Evolutionary conservation across 2,113 vertebrate species (phyloP), one percentile per base, ranked within the genome.

Genomic region (Merops nubicus): DNA sequence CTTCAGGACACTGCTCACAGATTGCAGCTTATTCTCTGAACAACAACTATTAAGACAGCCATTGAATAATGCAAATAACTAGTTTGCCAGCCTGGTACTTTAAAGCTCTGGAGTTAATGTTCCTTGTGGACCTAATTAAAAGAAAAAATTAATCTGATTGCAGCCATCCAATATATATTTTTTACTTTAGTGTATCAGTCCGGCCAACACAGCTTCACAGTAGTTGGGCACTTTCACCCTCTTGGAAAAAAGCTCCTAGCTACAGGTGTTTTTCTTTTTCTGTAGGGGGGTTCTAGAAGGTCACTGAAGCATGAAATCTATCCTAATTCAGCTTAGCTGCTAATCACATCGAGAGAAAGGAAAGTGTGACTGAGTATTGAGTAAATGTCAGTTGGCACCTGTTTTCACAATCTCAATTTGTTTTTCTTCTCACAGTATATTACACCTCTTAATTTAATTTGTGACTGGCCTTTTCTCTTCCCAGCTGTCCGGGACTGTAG

Each of bases 321-420:
- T 83, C 96, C 93, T 97, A 96, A 97, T 91, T 92, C 88, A 68
- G 96, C 68, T 96, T 96, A 97, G 95, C 94, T 93, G 93, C 95
- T 98, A 97, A 97, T 98, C 95, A 95, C 79, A 89, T 63, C 88
- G 72, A 94, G 90, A 98, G 94, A 97, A 95, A 96, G 75, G 97
- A 94, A 97, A 96, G 95, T 95, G 88, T 95, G 96, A 94, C 96
- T 96, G 94, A 96, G 85, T 85, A 90, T 85, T 89, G 91, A 85
- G 89, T 96, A 97, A 96, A 97, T 89, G 97, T 97, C 96, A 96
- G 90, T 94, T 93, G 97, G 94, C 98, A 98, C 98, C 98, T 99
- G 98, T 98, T 99, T 99, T 98, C 96, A 96, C 97, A 97, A 98
- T 98, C 97, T 98, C 97, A 92, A 96, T 97, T 98, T 97, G 96